Percentiles rank a stretch among this genome's conserved stretches.
Conservation (phyloP, 2,888 invertebrate genomes). For the Diarsia mendica region DNA sequence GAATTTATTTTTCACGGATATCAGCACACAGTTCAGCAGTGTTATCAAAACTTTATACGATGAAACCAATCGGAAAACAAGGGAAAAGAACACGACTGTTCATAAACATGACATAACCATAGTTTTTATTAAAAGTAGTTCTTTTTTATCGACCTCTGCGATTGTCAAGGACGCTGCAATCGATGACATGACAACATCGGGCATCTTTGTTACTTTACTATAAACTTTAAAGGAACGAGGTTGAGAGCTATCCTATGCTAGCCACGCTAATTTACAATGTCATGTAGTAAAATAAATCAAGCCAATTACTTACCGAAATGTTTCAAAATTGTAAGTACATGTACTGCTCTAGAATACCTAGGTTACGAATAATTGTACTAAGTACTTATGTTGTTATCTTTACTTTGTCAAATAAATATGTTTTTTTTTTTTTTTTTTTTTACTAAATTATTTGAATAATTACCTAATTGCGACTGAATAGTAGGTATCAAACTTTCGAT, state of each 20-base stretch:
- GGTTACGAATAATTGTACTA: no score
- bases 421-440: no score
- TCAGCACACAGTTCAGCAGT: neutral
- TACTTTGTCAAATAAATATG: no score
- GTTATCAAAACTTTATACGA: neutral
- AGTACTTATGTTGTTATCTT: no score
- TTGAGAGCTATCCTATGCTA: neutral
- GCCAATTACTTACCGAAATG: no score
- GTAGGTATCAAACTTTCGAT: no score
- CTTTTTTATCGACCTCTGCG: conserved; percentile 22
- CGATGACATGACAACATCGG: neutral
- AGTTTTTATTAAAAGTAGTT: conserved; percentile 14
- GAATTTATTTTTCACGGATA: neutral
- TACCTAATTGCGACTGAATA: no score
- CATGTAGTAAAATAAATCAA: neutral
- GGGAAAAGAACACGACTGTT: conserved; percentile 6
- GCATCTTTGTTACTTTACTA: neutral
- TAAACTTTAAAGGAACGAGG: neutral
- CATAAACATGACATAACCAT: conserved; percentile 28
- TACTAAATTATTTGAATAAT: no score
- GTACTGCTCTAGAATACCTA: no score
- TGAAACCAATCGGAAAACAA: conserved; percentile 7
- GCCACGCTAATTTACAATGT: neutral
- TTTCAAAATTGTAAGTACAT: no score
- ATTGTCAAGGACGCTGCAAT: conserved; percentile 32